phyloP scores from a whole-genome alignment of 1,140 invertebrate genomes.

The Lepeophtheirus salmonis region DNA sequence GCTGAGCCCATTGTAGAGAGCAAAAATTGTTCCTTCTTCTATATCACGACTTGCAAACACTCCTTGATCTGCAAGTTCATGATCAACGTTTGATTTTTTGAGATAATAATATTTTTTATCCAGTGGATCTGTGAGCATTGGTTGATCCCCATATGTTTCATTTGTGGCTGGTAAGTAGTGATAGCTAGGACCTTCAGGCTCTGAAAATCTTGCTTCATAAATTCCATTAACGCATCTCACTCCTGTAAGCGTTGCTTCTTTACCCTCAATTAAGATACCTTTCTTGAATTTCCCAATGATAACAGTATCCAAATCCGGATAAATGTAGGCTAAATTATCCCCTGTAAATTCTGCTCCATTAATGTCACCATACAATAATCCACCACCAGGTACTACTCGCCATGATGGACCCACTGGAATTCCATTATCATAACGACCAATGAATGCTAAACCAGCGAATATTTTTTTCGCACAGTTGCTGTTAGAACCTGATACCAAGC shows the following conservation, averaged over 20 bases:
- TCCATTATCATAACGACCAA: conserved; percentile 6
- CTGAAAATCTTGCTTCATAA: background rate
- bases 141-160: conserved; percentile 6
- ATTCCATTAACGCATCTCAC: background rate
- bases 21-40: background rate
- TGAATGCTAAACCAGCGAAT: background rate
- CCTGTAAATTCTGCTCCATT: background rate
- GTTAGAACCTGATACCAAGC: background rate
- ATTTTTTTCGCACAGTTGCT: background rate
- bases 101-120: conserved; percentile 1
- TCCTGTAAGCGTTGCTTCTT: background rate
- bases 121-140: background rate
- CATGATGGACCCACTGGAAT: background rate
- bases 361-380: background rate
- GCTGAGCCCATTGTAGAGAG: background rate
- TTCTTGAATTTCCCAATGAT: conserved; percentile 9
- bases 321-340: conserved; percentile 16
- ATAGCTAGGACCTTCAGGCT: background rate
- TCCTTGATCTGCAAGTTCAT: background rate
- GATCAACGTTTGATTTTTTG: conserved; percentile 1
- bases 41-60: conserved; percentile 1
- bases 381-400: background rate
- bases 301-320: conserved; percentile 8
- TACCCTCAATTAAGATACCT: background rate
- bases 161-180: background rate